A percentile compares a stretch with the other conserved stretches of the same genome.
These are phyloP conservation scores for Magallana ariakensis DNA, from an alignment of 1,140 invertebrate genomes.

Conservation along the genomic window DNA sequence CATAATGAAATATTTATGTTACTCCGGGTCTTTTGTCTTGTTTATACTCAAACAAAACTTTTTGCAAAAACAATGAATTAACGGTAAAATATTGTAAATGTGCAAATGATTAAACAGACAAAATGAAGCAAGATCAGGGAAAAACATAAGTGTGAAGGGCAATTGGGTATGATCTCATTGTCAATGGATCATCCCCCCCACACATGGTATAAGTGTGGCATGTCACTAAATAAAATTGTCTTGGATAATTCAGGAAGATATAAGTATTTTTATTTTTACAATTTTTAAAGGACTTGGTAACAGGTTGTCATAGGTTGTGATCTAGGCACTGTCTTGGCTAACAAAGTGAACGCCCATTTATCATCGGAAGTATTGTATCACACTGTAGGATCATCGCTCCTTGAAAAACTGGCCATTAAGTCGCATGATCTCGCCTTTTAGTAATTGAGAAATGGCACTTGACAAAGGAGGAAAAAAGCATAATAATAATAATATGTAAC, in stretches of 20 bases:
- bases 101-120: too few relatives aligned
- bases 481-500: constrained; percentile 10
- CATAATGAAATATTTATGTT: constrained; percentile 29
- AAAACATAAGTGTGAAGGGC: too few relatives aligned
- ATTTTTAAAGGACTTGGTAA: constrained; percentile 6
- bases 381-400: constrained; percentile 22
- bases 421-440: constrained; percentile 33
- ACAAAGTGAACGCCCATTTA: constrained; percentile 30
- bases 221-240: neutral
- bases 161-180: too few relatives aligned
- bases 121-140: too few relatives aligned
- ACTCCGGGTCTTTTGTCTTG: constrained; percentile 1
- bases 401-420: constrained; percentile 28
- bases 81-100: too few relatives aligned
- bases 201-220: neutral
- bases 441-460: constrained; percentile 36
- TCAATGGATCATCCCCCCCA: neutral
- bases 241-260: neutral
- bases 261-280: neutral
- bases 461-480: constrained; percentile 10
- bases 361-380: constrained; percentile 38
- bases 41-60: neutral
- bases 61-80: neutral
- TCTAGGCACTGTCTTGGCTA: neutral
- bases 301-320: neutral